Evolutionary conservation across 2,113 vertebrate species (phyloP).

Genomic region (Phodopus roborovskii): DNA sequence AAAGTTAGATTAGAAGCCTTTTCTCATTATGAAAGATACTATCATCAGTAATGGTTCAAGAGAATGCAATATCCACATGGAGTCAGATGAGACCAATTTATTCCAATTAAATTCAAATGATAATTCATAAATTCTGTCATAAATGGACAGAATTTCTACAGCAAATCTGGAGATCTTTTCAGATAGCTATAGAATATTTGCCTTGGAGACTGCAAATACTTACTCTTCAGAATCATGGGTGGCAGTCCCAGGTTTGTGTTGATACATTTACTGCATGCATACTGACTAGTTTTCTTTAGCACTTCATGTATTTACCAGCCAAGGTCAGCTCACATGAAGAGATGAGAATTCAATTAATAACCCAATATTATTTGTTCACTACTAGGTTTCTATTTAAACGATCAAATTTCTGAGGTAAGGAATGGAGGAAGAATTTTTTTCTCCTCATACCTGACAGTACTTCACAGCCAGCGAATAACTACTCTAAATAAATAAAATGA

Average conservation of each 20-base stretch:
- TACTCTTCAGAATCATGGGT: not conserved
- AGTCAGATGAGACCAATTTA: constrained; percentile 14
- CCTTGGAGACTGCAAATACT: not conserved
- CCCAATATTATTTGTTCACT: not conserved
- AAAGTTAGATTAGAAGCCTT: not conserved
- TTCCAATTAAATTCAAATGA: constrained; percentile 50
- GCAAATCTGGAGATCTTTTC: constrained; percentile 9
- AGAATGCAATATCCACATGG: constrained; percentile 4
- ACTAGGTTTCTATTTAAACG: not conserved
- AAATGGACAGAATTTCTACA: constrained; percentile 9
- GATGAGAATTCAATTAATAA: not conserved
- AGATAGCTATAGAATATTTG: not conserved
- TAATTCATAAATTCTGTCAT: constrained; percentile 40
- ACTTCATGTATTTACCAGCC: not conserved
- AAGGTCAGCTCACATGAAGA: not conserved
- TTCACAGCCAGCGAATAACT: not conserved
- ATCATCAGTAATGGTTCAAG: constrained; percentile 27
- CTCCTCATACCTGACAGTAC: not conserved
- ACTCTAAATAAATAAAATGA: not conserved
- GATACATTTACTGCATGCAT: not conserved
- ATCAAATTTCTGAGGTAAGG: not conserved
- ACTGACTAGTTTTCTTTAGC: constrained; percentile 26
- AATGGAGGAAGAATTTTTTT: not conserved
- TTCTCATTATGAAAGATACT: constrained; percentile 45
- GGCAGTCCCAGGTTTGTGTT: not conserved